Percentiles rank a stretch among this genome's conserved stretches.
Conservation (phyloP, 2,888 invertebrate species). For the Anthophora plumipes region DNA sequence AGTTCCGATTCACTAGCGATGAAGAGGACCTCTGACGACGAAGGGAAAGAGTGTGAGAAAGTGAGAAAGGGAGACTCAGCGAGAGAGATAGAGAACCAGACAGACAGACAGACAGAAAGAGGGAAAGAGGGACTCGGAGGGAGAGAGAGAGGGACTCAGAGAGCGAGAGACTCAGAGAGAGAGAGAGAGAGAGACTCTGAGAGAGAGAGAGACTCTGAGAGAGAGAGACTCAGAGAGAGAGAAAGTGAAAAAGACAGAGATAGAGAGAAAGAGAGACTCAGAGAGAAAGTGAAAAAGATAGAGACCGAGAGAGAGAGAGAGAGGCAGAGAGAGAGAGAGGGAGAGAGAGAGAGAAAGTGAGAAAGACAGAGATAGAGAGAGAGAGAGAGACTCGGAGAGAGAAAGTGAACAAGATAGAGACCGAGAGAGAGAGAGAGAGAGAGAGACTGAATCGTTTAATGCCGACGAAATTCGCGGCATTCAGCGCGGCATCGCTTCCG, state of each 20-base stretch:
- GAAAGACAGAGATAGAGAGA: too few relatives aligned
- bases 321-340: background rate
- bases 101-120: too few relatives aligned
- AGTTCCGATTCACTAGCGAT: too few relatives aligned
- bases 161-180: background rate
- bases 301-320: background rate
- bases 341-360: background rate
- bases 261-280: background rate
- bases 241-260: too few relatives aligned
- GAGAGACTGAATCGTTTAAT: constrained; percentile 13
- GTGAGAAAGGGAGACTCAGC: background rate
- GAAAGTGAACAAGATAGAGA: background rate
- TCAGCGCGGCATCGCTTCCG: constrained; percentile 30
- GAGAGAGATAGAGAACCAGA: background rate
- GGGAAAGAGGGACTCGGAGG: background rate
- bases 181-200: background rate
- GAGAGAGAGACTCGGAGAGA: background rate
- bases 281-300: too few relatives aligned
- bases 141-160: background rate
- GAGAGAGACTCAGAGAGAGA: background rate
- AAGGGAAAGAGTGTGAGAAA: too few relatives aligned
- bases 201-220: background rate
- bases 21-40: too few relatives aligned
- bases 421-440: background rate
- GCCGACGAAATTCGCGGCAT: constrained; percentile 33